Evolutionary conservation across 1,140 invertebrate species (phyloP).

Genomic region (Geopemphigus sp.): DNA sequence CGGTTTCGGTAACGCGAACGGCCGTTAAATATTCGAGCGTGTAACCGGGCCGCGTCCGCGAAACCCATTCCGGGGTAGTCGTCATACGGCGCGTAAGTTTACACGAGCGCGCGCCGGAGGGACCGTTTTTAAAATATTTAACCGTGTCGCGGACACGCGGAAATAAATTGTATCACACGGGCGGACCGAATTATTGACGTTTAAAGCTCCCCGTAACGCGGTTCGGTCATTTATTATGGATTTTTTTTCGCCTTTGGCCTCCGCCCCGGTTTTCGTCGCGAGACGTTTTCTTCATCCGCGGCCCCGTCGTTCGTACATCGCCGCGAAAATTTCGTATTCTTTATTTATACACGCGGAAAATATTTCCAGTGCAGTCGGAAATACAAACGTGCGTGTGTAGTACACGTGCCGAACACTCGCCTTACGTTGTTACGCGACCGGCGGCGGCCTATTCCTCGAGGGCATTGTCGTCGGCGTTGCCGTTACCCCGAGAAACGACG

Average conservation of each 20-base stretch:
- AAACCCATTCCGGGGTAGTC: too few species aligned
- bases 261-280: constrained; percentile 11
- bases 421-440: constrained; percentile 27
- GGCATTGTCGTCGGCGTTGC: background rate
- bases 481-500: background rate
- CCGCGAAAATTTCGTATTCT: background rate
- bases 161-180: too few species aligned
- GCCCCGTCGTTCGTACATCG: background rate
- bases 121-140: too few species aligned
- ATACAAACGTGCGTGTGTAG: too few species aligned
- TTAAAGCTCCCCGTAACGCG: background rate
- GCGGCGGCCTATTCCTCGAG: constrained; percentile 5
- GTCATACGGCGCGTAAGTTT: too few species aligned
- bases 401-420: constrained; percentile 4
- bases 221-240: background rate
- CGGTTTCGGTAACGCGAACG: too few species aligned
- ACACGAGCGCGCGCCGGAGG: too few species aligned
- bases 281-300: constrained; percentile 8
- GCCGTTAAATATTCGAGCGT: too few species aligned
- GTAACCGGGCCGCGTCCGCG: too few species aligned
- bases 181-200: background rate
- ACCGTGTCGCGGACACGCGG: too few species aligned
- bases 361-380: background rate
- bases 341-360: constrained; percentile 3
- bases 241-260: too few species aligned